These are phyloP conservation scores for Cataglyphis hispanica DNA, from an alignment of 1,140 invertebrate genomes.

Conservation along the genomic window DNA sequence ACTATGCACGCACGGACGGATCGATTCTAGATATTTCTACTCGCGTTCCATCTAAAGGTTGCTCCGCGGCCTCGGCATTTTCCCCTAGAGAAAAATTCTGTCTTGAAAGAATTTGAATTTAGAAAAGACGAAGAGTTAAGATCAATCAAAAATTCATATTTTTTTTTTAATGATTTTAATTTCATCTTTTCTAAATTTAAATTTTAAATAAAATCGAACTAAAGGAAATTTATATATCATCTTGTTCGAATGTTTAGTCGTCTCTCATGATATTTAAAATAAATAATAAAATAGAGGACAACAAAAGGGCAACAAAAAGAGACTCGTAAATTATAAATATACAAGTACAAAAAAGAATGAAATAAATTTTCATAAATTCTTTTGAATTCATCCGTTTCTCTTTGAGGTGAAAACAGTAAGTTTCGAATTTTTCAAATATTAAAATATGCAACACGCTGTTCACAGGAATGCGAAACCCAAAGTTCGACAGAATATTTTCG, in stretches of 20 bases:
- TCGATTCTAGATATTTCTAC: constrained; percentile 28
- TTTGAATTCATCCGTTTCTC: neutral
- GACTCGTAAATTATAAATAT: neutral
- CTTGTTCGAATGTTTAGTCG: no score
- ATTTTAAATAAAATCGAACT: no score
- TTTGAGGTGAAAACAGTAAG: neutral
- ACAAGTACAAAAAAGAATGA: no score
- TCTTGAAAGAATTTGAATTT: neutral
- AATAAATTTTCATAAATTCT: neutral
- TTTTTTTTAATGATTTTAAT: no score
- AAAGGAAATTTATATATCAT: no score
- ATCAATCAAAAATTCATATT: neutral
- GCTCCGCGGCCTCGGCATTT: constrained; percentile 16
- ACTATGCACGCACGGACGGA: neutral
- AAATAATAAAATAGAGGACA: no score
- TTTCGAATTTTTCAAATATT: neutral
- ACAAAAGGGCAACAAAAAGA: neutral
- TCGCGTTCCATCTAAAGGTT: constrained; percentile 25
- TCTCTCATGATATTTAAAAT: no score
- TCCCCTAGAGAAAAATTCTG: neutral
- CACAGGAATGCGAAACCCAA: neutral
- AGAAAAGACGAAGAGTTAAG: no score
- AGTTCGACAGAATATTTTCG: constrained; percentile 16
- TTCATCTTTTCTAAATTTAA: no score
- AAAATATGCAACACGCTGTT: neutral